These are phyloP conservation scores for Meiosimyza decipiens DNA, from an alignment of 2,888 invertebrate species.

Conservation along the genomic window DNA sequence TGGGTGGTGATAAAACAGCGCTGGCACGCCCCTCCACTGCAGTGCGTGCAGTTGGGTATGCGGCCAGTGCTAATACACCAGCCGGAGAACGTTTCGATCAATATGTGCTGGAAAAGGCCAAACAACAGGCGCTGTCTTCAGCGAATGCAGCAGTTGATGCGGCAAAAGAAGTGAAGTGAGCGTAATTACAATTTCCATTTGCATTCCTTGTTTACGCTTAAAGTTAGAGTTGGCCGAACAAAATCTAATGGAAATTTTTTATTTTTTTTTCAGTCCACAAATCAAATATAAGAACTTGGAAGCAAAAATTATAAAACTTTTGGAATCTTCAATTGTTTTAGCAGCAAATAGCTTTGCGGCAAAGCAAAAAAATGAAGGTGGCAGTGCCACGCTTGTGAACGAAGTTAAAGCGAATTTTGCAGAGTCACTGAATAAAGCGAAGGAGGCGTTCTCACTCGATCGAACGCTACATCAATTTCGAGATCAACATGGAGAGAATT, in stretches of 20 bases:
- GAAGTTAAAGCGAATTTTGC: slow-evolving; percentile 56
- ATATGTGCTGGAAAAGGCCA: slow-evolving; percentile 71
- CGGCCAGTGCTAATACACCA: slow-evolving; percentile 69
- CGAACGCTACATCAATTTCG: slow-evolving; percentile 88
- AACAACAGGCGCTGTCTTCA: slow-evolving; percentile 60
- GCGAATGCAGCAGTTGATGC: slow-evolving; percentile 67
- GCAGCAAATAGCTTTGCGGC: slow-evolving; percentile 43
- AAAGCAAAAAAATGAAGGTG: slow-evolving; percentile 15
- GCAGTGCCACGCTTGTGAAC: slow-evolving; percentile 38
- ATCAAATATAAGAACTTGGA: slow-evolving; percentile 92
- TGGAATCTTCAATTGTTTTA: slow-evolving; percentile 87
- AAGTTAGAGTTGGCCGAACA: too few relatives aligned
- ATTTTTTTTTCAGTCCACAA: slow-evolving; percentile 76
- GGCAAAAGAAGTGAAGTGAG: slow-evolving; percentile 72
- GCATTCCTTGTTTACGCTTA: slow-evolving; percentile 35
- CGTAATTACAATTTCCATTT: neutral
- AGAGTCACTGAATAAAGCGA: slow-evolving; percentile 85
- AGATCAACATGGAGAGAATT: slow-evolving; percentile 90
- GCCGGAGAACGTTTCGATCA: slow-evolving; percentile 78
- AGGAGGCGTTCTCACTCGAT: slow-evolving; percentile 95
- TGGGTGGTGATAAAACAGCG: slow-evolving; percentile 56
- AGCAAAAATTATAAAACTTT: slow-evolving; percentile 84
- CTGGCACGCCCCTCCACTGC: slow-evolving; percentile 91
- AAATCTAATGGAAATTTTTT: neutral
- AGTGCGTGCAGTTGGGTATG: slow-evolving; percentile 95